These are phyloP conservation scores for Priocnemis perturbator DNA, from an alignment of 2,888 invertebrate genomes.

Conservation along the genomic window DNA sequence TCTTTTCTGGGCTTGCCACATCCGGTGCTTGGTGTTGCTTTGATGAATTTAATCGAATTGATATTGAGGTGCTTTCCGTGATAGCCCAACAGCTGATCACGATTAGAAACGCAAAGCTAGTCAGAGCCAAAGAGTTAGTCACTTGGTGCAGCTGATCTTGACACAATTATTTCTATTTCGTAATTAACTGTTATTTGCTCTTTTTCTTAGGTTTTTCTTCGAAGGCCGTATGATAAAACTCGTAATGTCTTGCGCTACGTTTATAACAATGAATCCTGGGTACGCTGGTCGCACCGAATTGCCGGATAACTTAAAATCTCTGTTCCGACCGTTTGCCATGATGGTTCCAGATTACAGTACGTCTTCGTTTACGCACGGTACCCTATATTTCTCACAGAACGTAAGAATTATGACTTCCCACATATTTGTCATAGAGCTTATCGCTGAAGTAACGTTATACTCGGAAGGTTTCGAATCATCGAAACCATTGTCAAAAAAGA, in stretches of 20 bases:
- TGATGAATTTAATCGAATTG: constrained; percentile 93
- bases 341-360: constrained; percentile 94
- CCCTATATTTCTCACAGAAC: neutral
- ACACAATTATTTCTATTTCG: neutral
- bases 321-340: constrained; percentile 92
- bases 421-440: constrained; percentile 78
- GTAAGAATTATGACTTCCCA: neutral
- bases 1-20: constrained; percentile 92
- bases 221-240: constrained; percentile 92
- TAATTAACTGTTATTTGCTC: neutral
- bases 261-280: constrained; percentile 95
- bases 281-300: constrained; percentile 93
- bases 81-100: constrained; percentile 94
- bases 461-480: constrained; percentile 95
- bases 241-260: constrained; percentile 87
- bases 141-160: constrained; percentile 43
- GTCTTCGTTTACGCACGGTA: neutral
- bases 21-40: constrained; percentile 96
- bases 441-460: constrained; percentile 94
- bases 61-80: constrained; percentile 92
- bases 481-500: constrained; percentile 90
- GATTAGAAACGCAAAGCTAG: constrained; percentile 89
- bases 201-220: constrained; percentile 85
- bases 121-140: constrained; percentile 77
- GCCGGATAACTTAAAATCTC: constrained; percentile 91